Percentiles rank a stretch among this genome's conserved stretches.
Conservation (phyloP, 2,888 invertebrate species). For the Lepetodrilus schrolli region DNA sequence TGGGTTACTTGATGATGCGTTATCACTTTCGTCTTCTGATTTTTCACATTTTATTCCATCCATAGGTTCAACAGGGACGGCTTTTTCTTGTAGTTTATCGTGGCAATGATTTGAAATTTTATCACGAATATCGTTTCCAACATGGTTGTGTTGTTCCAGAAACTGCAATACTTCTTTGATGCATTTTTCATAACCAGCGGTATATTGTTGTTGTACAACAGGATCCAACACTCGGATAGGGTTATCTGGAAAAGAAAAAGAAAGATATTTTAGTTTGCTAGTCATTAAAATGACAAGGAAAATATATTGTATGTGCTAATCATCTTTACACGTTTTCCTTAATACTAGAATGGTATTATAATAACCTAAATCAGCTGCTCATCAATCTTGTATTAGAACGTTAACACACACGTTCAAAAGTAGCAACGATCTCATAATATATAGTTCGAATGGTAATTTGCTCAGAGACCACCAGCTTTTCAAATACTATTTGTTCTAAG, state of each 20-base stretch:
- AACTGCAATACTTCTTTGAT: slow-evolving; percentile 4
- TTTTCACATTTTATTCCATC: background rate
- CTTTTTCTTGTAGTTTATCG: slow-evolving; percentile 17
- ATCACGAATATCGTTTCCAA: background rate
- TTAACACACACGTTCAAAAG: too few species aligned
- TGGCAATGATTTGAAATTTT: background rate
- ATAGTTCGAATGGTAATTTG: too few species aligned
- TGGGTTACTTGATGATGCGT: background rate
- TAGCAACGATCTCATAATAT: too few species aligned
- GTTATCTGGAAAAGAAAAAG: background rate
- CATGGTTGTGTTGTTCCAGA: background rate
- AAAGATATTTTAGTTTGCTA: background rate
- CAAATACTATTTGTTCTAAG: too few species aligned
- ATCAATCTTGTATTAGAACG: too few species aligned
- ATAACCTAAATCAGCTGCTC: too few species aligned
- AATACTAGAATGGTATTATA: too few species aligned
- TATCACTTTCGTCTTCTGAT: background rate
- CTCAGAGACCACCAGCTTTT: too few species aligned
- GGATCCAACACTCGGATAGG: background rate
- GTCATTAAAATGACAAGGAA: background rate
- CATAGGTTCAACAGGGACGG: background rate
- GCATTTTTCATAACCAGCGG: background rate
- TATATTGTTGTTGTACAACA: background rate
- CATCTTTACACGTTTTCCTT: background rate
- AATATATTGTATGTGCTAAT: background rate